These are phyloP conservation scores for Pristiophorus japonicus DNA, from an alignment of 2,113 vertebrate species.

Conservation along the genomic window DNA sequence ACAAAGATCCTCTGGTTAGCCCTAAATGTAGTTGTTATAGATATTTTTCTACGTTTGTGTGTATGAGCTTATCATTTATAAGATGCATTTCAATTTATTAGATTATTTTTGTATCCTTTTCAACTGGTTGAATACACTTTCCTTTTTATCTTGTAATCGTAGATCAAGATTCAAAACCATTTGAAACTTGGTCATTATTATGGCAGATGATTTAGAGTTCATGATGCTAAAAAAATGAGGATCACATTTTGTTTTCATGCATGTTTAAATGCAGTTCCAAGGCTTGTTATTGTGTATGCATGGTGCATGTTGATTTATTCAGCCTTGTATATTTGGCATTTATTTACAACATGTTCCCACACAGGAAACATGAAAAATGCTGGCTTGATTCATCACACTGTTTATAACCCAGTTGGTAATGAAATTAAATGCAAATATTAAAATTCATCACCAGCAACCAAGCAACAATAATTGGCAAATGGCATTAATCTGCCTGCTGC, in stretches of 20 bases:
- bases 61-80: background rate
- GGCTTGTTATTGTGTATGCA: background rate
- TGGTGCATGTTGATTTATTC: background rate
- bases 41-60: background rate
- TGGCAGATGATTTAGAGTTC: background rate
- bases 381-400: background rate
- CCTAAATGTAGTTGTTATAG: background rate
- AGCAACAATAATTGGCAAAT: background rate
- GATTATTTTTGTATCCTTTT: background rate
- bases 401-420: background rate
- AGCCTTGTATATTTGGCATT: background rate
- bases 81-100: background rate
- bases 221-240: background rate
- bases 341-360: background rate
- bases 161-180: background rate
- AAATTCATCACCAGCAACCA: background rate
- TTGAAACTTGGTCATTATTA: background rate
- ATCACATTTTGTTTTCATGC: background rate
- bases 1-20: too few species aligned
- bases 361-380: background rate
- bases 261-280: background rate
- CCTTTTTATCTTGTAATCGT: background rate
- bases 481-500: background rate
- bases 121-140: background rate
- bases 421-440: background rate